Evolutionary conservation across 2,888 invertebrate genomes (phyloP), one percentile per base, ranked within the genome.

Genomic region (Amaurobius ferox): DNA sequence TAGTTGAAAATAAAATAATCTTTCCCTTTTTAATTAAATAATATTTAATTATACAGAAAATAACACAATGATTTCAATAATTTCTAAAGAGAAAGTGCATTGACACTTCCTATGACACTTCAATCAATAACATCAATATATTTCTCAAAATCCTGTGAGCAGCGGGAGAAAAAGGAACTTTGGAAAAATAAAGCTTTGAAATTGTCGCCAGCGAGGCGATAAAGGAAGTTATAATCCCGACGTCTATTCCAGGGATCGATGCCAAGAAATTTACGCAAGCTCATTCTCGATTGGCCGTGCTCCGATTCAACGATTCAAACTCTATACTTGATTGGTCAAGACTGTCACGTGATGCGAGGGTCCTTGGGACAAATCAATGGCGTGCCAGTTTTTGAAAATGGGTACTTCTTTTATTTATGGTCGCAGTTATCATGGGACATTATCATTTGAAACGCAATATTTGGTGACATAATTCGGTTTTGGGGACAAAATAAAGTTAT

Each of bases 321-420:
- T 32, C 44, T 68, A 70, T 66, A 76, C 76, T 71, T 55, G 48
- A 83, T 83, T 83, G 83, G 83, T 83, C 83, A 83, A 83, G 77
- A 77, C 76, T 83, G 71, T 71, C 83, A 83, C 83, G 76, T 83
- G 83, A 71, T 32, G 29, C 40, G 29, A 28, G 48, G 30, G 71
- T 71, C 76, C 83, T 76, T 76, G 83, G 74, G 71, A 40, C 70
- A 44, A 83, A 83, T 83, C 83, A 83, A 83, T 83, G 83, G 48
- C 67, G 83, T 83, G 44, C 83, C 30, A 61, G 35, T 83, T 83
- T 71, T 83, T 66, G 66, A 83, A 83, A 66, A 48, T 62, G 64
- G 68, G 76, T 26, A 44, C 16, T 16, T 44, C 6, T 44, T 44
- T 44, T 44, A 16, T 44, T 16, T 44, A 16, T 9, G 2, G 16